Percentiles rank a stretch among this genome's conserved stretches.
Evolutionary conservation across 1,140 invertebrate genomes (phyloP).

Genomic region (Teleopsis dalmanni): DNA sequence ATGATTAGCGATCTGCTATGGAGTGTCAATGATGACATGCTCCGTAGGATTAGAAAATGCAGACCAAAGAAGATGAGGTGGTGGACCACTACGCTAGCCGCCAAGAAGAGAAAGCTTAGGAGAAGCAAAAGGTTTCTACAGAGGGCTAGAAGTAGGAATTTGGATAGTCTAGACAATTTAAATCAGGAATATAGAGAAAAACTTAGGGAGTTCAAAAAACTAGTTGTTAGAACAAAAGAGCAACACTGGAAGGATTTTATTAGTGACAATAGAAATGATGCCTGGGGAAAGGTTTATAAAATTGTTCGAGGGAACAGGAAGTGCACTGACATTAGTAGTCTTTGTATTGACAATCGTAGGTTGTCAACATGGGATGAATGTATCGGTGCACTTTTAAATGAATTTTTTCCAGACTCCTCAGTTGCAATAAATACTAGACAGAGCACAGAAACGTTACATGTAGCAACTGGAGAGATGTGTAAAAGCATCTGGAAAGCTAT

Average conservation of each 20-base stretch:
- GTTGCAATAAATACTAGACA: too few relatives aligned
- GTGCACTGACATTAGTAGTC: conserved; percentile 1
- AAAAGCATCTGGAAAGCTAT: conserved; percentile 11
- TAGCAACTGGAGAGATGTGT: conserved; percentile 4
- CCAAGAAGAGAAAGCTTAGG: too few relatives aligned
- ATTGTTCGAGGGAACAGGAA: conserved; percentile 12
- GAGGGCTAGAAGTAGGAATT: too few relatives aligned
- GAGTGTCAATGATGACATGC: too few relatives aligned
- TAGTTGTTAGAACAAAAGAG: conserved; percentile 10
- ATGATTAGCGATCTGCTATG: too few relatives aligned
- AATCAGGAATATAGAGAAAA: neutral
- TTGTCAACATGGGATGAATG: conserved; percentile 12
- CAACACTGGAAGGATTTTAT: conserved; percentile 14
- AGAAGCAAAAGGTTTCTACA: too few relatives aligned
- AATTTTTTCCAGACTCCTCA: conserved; percentile 14
- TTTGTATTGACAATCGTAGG: conserved; percentile 3
- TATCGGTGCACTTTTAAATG: conserved; percentile 5
- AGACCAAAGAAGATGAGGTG: too few relatives aligned
- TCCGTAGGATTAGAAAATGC: too few relatives aligned
- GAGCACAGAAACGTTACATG: conserved; percentile 3
- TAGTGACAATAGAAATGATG: conserved; percentile 9
- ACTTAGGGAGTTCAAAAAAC: conserved; percentile 10
- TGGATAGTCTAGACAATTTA: too few relatives aligned
- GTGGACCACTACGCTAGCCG: too few relatives aligned
- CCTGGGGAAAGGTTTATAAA: conserved; percentile 13